These are phyloP conservation scores for Pocillopora meandrina DNA, from an alignment of 92 coral and sea anemone species.

Conservation along the genomic window DNA sequence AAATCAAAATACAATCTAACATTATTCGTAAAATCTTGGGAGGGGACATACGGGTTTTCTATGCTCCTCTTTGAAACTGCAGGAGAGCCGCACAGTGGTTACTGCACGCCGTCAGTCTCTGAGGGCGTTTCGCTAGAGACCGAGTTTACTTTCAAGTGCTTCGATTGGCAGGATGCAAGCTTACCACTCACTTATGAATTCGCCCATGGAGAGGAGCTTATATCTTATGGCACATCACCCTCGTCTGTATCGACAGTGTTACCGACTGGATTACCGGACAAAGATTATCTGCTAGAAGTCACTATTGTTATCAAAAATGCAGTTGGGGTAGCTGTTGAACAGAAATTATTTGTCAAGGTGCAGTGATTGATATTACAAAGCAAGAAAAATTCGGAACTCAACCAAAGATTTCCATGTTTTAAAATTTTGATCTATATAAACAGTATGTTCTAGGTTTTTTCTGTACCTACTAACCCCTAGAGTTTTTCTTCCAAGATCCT, in stretches of 20 bases:
- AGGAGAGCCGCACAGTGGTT: conserved; percentile 30
- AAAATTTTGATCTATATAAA: too few species aligned
- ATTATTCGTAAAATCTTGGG: conserved; percentile 7
- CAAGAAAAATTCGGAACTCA: too few species aligned
- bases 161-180: conserved; percentile 19
- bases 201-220: conserved; percentile 2
- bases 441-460: too few species aligned
- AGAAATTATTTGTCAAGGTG: conserved; percentile 15
- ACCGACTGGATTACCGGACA: conserved; percentile 10
- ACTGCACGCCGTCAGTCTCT: background rate
- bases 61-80: conserved; percentile 25
- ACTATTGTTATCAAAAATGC: conserved; percentile 26
- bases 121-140: conserved; percentile 30
- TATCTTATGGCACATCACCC: conserved; percentile 29
- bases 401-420: too few species aligned
- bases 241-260: conserved; percentile 1
- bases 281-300: conserved; percentile 16
- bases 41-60: conserved; percentile 17
- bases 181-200: conserved; percentile 28
- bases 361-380: too few species aligned
- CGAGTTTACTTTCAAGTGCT: conserved; percentile 25
- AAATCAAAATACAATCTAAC: conserved; percentile 18
- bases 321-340: conserved; percentile 19
- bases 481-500: too few species aligned
- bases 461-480: too few species aligned